Percentiles rank a stretch among this genome's conserved stretches.
These are phyloP conservation scores for Acronicta leporina DNA, from an alignment of 2,888 invertebrate genomes.

Conservation along the genomic window DNA sequence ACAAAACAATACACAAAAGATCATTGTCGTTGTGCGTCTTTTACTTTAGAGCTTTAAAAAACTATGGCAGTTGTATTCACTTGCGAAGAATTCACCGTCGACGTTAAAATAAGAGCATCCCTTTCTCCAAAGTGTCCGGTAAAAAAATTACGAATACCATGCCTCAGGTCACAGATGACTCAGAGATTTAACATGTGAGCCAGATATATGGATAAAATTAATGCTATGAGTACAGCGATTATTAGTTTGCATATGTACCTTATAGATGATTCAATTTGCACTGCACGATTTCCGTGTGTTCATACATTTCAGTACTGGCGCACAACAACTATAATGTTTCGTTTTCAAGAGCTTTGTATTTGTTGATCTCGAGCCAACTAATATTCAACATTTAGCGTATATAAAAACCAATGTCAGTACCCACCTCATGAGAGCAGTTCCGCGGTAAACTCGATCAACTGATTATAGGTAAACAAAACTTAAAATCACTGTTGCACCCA, in stretches of 20 bases:
- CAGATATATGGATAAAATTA: slow-evolving; percentile 26
- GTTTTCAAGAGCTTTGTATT: slow-evolving; percentile 61
- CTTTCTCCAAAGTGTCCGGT: slow-evolving; percentile 52
- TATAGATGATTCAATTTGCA: slow-evolving; percentile 40
- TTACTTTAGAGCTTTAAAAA: slow-evolving; percentile 12
- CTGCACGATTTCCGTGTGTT: slow-evolving; percentile 33
- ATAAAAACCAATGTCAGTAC: slow-evolving; percentile 52
- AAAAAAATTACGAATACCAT: slow-evolving; percentile 45
- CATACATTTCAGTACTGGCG: slow-evolving; percentile 46
- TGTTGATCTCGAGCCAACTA: slow-evolving; percentile 64
- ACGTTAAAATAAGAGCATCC: slow-evolving; percentile 30
- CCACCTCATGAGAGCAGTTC: slow-evolving; percentile 56
- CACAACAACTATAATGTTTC: slow-evolving; percentile 31
- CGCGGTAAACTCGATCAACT: slow-evolving; percentile 42
- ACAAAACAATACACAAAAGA: neutral
- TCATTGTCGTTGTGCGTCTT: neutral
- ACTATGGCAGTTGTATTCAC: slow-evolving; percentile 26
- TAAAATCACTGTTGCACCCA: slow-evolving; percentile 37
- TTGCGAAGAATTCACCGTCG: slow-evolving; percentile 10
- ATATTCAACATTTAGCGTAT: slow-evolving; percentile 33
- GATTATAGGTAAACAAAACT: slow-evolving; percentile 51
- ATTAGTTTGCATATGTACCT: slow-evolving; percentile 30
- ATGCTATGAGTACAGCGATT: slow-evolving; percentile 12
- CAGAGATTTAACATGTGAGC: slow-evolving; percentile 39
- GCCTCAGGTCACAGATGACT: slow-evolving; percentile 48